Conservation (phyloP, 2,797 vertebrate genomes). For the Discoglossus pictus region DNA sequence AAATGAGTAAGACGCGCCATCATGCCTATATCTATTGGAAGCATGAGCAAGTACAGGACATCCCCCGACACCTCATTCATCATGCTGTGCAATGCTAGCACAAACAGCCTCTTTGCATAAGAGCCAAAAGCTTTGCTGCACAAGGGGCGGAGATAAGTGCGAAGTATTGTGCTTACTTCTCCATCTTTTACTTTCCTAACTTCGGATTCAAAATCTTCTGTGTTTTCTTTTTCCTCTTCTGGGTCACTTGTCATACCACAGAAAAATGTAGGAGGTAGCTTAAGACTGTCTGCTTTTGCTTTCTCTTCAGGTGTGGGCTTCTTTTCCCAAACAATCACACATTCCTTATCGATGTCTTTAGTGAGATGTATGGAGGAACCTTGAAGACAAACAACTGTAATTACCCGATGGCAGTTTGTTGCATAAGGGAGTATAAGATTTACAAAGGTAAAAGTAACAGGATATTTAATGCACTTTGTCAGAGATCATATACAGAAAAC, state of each 20-base stretch:
- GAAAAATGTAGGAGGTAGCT: slow-evolving; percentile 82
- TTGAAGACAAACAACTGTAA: slow-evolving; percentile 8
- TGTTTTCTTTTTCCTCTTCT: slow-evolving; percentile 76
- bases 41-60: slow-evolving; percentile 17
- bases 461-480: no score
- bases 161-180: slow-evolving; percentile 62
- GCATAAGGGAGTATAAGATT: no score
- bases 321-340: slow-evolving; percentile 81
- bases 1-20: no score
- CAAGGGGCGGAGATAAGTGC: slow-evolving; percentile 20
- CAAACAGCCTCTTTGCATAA: slow-evolving; percentile 18
- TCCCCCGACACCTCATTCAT: slow-evolving; percentile 47
- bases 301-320: slow-evolving; percentile 79
- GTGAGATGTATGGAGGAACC: neutral
- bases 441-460: no score
- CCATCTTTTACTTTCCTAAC: slow-evolving; percentile 72
- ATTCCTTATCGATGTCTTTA: slow-evolving; percentile 69
- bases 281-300: slow-evolving; percentile 75
- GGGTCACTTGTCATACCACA: slow-evolving; percentile 78
- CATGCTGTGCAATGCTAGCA: slow-evolving; percentile 24
- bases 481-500: no score
- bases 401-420: slow-evolving; percentile 11
- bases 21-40: slow-evolving; percentile 25
- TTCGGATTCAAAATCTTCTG: slow-evolving; percentile 82
- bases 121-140: slow-evolving; percentile 1